Evolutionary conservation across 2,113 vertebrate species (phyloP).

Genomic region (Vireo altiloquus): DNA sequence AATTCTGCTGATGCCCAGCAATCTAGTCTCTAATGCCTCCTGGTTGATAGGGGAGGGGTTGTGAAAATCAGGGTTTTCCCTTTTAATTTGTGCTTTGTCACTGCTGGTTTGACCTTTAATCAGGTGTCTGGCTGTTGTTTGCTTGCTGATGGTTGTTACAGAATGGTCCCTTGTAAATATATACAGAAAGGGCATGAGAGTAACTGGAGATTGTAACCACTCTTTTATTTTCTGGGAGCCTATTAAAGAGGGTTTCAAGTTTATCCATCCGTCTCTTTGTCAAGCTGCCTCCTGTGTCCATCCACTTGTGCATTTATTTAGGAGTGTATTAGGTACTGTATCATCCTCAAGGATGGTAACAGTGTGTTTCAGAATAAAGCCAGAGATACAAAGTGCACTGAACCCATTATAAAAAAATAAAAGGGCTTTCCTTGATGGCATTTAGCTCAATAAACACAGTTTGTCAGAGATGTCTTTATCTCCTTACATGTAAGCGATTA

Average conservation of each 20-base stretch:
- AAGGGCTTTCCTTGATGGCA: constrained; percentile 64
- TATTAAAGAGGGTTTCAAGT: constrained; percentile 13
- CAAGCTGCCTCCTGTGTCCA: constrained; percentile 51
- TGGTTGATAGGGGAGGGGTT: background rate
- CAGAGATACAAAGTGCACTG: constrained; percentile 27
- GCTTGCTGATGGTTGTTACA: constrained; percentile 35
- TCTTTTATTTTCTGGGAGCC: constrained; percentile 43
- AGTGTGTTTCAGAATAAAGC: constrained; percentile 43
- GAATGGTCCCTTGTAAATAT: constrained; percentile 42
- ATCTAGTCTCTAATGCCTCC: background rate
- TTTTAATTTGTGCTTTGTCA: constrained; percentile 42
- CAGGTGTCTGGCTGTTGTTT: constrained; percentile 30
- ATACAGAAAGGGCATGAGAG: constrained; percentile 33
- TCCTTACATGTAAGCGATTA: constrained; percentile 71
- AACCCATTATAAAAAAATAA: constrained; percentile 56
- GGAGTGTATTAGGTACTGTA: constrained; percentile 29
- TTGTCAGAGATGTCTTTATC: constrained; percentile 69
- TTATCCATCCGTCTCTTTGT: constrained; percentile 33
- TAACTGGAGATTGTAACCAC: constrained; percentile 23
- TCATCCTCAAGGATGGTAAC: constrained; percentile 39
- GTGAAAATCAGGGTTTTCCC: background rate
- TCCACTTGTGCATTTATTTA: constrained; percentile 47
- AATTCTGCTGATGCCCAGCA: background rate
- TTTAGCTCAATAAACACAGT: constrained; percentile 74
- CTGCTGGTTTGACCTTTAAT: constrained; percentile 35